Base-by-base conservation (phyloP, 1,140 invertebrate genomes). In the Eupeodes corollae region DNA sequence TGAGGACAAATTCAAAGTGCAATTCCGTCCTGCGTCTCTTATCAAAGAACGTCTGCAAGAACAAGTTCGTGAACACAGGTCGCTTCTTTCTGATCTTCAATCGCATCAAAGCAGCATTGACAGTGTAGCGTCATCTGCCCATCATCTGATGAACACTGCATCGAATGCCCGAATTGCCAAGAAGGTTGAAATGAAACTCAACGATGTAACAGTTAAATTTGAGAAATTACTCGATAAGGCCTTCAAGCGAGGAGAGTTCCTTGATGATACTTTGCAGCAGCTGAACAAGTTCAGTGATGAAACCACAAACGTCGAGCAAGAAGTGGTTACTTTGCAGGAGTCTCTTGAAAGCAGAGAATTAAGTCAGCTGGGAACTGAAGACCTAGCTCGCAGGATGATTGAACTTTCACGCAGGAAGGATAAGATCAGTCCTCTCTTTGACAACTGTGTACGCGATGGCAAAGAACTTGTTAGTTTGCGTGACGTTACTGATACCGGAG, bases 1-100 rank as follows among this genome's bases (percentile, higher is more conserved):
- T 9, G 91, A 96, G 61, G 82, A 77, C 52, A 80, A 84, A 56
- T 81, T 87, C 62, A 91, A 90, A 79, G 80, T 76, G 18, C 78
- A 83, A 51, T 76, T 79, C 52, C 79, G 86, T 54, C 89, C 89
- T 9, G 87, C 89, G 1, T 92, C 88, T 49, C 72, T 97, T 1
- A 83, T 88, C 51, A 84, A 88, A 52, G 91, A 94, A 61, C 81
- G 88, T 26, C 70, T 97, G 0, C 88, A 92, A 59, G 89, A 95
- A 59, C 92, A 96, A 66, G 74, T 88, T 12, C 78, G 87, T 26
- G 86, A 91, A 56, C 81, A 91, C 49, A 82, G 87, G 45, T 70
- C 85, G 12, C 71, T 91, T 6, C 79, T 88, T 57, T 77, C 82
- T 2, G 91, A 96, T 66, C 74, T 95, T 51, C 86, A 90, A 52